These are phyloP conservation scores for Oreotrochilus melanogaster DNA, from an alignment of 2,113 vertebrate species.

Conservation along the genomic window DNA sequence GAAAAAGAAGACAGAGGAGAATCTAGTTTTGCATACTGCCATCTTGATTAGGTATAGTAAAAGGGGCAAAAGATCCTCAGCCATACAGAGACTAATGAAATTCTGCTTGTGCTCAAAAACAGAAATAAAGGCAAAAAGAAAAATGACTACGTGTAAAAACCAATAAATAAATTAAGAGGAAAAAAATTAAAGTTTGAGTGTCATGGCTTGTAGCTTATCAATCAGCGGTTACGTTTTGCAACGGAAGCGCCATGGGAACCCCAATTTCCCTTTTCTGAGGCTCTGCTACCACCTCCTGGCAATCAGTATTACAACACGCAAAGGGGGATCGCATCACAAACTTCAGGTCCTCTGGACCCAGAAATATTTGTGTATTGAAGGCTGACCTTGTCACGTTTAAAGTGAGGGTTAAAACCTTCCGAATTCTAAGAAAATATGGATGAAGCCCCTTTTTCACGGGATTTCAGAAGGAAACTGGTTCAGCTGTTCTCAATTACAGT, in stretches of 20 bases:
- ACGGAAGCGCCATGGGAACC: accelerated
- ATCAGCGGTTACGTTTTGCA: neutral
- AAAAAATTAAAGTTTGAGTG: neutral
- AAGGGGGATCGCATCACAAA: neutral
- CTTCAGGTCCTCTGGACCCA: neutral
- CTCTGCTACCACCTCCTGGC: constrained; percentile 63
- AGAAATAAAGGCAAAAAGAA: neutral
- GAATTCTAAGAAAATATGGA: neutral
- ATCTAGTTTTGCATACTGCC: neutral
- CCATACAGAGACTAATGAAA: neutral
- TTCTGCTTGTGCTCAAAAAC: neutral
- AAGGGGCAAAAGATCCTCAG: neutral
- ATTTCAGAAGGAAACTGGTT: neutral
- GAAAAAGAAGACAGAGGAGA: neutral
- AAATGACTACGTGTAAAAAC: neutral
- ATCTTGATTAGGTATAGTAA: neutral
- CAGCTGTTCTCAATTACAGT: neutral
- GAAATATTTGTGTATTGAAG: neutral
- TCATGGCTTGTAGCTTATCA: neutral
- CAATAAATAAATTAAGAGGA: neutral
- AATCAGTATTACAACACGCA: neutral
- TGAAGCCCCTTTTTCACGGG: neutral
- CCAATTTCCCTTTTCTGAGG: neutral
- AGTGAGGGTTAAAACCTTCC: neutral
- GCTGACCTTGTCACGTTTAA: neutral